Percentiles rank a stretch among this genome's conserved stretches.
Evolutionary conservation across 2,797 vertebrate genomes (phyloP).

Genomic region (Lacerta bilineata): DNA sequence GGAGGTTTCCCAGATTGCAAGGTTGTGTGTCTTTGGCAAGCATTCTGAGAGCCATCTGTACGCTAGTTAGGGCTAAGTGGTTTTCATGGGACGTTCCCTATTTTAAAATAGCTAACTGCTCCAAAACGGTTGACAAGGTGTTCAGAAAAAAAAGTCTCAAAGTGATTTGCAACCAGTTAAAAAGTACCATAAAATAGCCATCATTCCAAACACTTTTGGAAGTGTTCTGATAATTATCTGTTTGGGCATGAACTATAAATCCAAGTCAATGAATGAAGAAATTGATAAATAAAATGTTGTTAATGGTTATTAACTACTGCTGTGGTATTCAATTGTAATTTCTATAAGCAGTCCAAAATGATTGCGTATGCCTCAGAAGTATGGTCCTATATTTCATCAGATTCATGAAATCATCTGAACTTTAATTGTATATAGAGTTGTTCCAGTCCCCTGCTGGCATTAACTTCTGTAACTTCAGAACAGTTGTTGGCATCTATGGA

Average conservation of each 20-base stretch:
- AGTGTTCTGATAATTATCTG: too few species aligned
- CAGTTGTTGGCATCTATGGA: not conserved
- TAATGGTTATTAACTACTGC: not conserved
- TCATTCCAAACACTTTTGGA: too few species aligned
- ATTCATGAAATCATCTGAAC: not conserved
- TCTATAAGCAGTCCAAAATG: not conserved
- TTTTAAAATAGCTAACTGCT: not conserved
- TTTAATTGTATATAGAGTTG: not conserved
- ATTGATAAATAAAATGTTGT: not conserved
- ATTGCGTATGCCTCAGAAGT: not conserved
- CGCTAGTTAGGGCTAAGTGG: not conserved
- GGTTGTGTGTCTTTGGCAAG: not conserved
- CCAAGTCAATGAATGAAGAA: not conserved
- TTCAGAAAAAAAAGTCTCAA: too few species aligned
- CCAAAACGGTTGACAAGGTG: not conserved
- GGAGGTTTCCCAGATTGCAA: not conserved
- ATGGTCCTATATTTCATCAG: not conserved
- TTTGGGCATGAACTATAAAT: not conserved
- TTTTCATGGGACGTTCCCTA: not conserved
- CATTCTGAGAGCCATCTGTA: not conserved
- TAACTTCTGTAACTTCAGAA: not conserved
- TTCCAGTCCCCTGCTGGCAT: not conserved
- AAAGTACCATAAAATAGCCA: too few species aligned
- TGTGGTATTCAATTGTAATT: not conserved
- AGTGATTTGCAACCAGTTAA: too few species aligned